These are phyloP conservation scores for Oxygymnocypris stewartii DNA, from an alignment of 2,113 vertebrate species.

Conservation along the genomic window DNA sequence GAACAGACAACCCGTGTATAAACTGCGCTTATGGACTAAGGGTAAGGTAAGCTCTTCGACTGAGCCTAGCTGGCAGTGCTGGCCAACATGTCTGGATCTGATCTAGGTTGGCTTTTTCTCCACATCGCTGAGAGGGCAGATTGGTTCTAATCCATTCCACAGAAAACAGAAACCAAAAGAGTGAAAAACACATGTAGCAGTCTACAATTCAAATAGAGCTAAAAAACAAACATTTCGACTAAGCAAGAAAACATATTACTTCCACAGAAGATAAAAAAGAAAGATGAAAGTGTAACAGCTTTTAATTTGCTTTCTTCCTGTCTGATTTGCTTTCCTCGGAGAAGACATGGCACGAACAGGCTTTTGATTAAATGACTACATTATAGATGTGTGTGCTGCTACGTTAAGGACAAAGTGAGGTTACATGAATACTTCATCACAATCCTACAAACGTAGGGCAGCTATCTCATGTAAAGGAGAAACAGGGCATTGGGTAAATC, in stretches of 20 bases:
- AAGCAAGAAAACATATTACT: constrained; percentile 17
- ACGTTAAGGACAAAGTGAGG: constrained; percentile 35
- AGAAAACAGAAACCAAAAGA: constrained; percentile 11
- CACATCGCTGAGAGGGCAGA: constrained; percentile 15
- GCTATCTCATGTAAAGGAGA: constrained; percentile 3
- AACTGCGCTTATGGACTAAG: constrained; percentile 20
- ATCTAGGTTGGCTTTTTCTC: constrained; percentile 30
- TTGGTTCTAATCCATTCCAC: constrained; percentile 14
- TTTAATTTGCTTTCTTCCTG: constrained; percentile 28
- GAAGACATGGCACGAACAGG: neutral
- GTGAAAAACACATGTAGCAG: neutral
- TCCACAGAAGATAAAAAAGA: constrained; percentile 35
- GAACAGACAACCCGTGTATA: constrained; percentile 18
- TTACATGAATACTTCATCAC: constrained; percentile 44
- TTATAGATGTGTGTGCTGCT: constrained; percentile 31
- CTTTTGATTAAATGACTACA: constrained; percentile 45
- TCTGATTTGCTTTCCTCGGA: constrained; percentile 28
- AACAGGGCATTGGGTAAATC: neutral
- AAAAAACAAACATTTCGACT: neutral
- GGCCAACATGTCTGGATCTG: constrained; percentile 16
- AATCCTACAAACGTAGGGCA: constrained; percentile 4
- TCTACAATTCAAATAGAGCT: neutral
- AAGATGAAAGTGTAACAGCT: constrained; percentile 32
- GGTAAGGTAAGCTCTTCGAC: constrained; percentile 10
- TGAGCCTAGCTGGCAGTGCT: constrained; percentile 8